Evolutionary conservation across 2,113 vertebrate genomes (phyloP), one percentile per base, ranked within the genome.

Genomic region (Lepisosteus oculatus): DNA sequence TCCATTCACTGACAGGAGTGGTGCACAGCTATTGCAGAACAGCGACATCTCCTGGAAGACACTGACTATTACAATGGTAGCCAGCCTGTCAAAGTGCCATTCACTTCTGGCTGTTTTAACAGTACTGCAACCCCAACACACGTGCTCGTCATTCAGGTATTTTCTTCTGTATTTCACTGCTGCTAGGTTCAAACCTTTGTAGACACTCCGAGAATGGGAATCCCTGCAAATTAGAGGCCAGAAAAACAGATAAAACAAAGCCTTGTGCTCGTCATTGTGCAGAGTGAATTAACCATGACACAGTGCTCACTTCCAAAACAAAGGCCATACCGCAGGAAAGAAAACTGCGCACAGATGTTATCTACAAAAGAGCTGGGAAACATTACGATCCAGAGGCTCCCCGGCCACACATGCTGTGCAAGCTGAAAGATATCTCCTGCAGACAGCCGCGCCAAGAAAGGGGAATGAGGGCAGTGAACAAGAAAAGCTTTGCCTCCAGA

Each of bases 321-420:
- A 75, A 72, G 71, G 51, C 74, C 71, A 57, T 76, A 74, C 57
- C 78, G 67, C 69, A 81, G 83, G 81, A 79, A 81, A 76, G 82
- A 84, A 87, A 88, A 90, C 85, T 75, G 81, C 74, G 86, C 87
- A 87, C 90, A 92, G 89, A 91, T 91, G 90, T 90, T 84, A 79
- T 86, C 78, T 73, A 79, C 75, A 74, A 80, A 68, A 88, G 72
- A 79, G 65, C 14, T 56, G 12, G 29, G 56, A 73, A 61, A 68
- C 3, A 14, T 17, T 12, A 56, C 9, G 41, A 54, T 69, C 67
- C 11, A 59, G 14, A 61, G 70, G 74, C 71, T 76, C 45, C 61
- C 76, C 71, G 79, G 81, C 84, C 83, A 86, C 86, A 90, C 82
- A 85, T 79, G 81, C 75, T 74, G 69, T 80, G 77, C 76, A 85